Percentiles rank a stretch among this genome's conserved stretches.
Evolutionary conservation across 2,888 invertebrate species (phyloP).

Genomic region (Stenotaenia linearis): DNA sequence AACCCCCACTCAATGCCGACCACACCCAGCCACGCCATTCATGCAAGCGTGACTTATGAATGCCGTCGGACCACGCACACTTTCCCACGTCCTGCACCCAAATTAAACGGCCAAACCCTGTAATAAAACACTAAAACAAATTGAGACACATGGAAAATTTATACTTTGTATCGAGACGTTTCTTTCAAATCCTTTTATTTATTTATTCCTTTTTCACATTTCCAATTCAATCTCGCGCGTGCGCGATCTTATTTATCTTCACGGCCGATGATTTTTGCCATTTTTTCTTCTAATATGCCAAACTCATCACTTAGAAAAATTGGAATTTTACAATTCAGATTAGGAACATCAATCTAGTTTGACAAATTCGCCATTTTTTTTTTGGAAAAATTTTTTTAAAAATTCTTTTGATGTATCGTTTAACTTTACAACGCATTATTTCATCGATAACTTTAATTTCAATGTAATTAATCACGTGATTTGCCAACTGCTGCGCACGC

Average conservation of each 20-base stretch:
- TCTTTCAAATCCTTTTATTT: neutral
- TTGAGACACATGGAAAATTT: constrained; percentile 8
- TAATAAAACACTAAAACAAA: constrained; percentile 30
- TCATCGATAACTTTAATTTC: constrained; percentile 26
- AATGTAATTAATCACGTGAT: constrained; percentile 18
- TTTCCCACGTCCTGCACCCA: neutral
- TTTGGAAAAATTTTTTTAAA: neutral
- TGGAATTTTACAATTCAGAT: constrained; percentile 11
- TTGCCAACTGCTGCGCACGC: neutral
- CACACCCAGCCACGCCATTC: constrained; percentile 26
- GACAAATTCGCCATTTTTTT: neutral
- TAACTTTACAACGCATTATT: neutral
- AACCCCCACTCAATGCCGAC: neutral
- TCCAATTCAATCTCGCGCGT: neutral
- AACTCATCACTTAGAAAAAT: constrained; percentile 23
- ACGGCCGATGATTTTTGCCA: neutral
- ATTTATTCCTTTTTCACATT: neutral
- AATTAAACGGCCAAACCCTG: neutral
- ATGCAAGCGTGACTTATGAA: constrained; percentile 26
- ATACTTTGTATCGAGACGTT: neutral
- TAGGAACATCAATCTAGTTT: neutral
- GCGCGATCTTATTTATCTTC: neutral
- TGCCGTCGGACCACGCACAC: constrained; percentile 3
- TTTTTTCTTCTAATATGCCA: neutral
- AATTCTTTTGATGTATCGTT: neutral